Evolutionary conservation across 2,888 invertebrate species (phyloP), one percentile per base, ranked within the genome.

Genomic region (Podotricha telesiphe): DNA sequence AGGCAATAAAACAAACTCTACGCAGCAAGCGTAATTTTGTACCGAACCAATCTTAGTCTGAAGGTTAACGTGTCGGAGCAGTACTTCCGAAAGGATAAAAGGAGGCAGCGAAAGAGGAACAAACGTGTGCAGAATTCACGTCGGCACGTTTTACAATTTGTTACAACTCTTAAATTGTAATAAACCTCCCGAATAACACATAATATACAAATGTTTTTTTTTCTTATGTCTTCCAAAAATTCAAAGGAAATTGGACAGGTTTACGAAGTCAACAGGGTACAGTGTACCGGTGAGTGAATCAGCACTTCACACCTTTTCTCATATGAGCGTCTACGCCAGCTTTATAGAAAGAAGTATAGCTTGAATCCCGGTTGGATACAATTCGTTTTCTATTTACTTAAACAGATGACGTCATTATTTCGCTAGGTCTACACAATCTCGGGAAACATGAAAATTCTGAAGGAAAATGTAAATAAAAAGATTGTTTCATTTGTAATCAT

Each of bases 141-240:
- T 87, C 84, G 81, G 84, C 86, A 82, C 86, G 86, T 88, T 88
- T 89, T 87, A 91, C 89, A 89, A 91, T 91, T 91, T 89, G 89
- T 91, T 86, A 88, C 87, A 88, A 86, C 85, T 85, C 88, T 89
- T 90, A 89, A 89, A 91, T 90, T 90, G 89, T 90, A 89, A 89
- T 90, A 89, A 89, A 90, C 86, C 86, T 88, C 82, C 84, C 77
- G 80, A 84, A 88, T 86, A 88, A 89, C 87, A 86, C 85, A 87
- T 86, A 77, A 79, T 78, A 73, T 66, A 68, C 74, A 78, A 68
- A 74, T 79, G 78, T 72, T 74, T 76, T 67, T n/a, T n/a, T 65
- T 69, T 77, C 73, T 77, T 85, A 79, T 77, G 75, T 74, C 69
- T 58, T 8, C 7, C 22, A n/a, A 2, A 7, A 10, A 8, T 1